A percentile compares a stretch with the other conserved stretches of the same genome.
Evolutionary conservation across 2,888 invertebrate genomes (phyloP).

Genomic region (Parochlus steinenii): DNA sequence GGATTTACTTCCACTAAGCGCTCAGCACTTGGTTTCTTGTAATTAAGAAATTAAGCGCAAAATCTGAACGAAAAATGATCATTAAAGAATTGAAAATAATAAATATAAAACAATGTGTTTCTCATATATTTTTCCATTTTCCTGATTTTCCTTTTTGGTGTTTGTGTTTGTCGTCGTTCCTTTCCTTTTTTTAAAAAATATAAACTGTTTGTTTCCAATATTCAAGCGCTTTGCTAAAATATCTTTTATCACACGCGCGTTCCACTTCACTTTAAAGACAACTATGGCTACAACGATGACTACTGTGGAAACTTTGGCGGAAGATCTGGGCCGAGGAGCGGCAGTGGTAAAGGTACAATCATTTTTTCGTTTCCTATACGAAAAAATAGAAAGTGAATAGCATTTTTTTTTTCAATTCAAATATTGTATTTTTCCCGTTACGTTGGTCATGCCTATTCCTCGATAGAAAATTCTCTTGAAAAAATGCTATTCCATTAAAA

Average conservation of each 20-base stretch:
- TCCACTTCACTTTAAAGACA: no score
- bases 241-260: conserved; percentile 45
- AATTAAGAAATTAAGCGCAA: conserved; percentile 11
- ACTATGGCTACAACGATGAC: conserved; percentile 75
- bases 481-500: no score
- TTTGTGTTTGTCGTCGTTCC: background rate
- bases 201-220: background rate
- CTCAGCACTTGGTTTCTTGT: background rate
- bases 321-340: conserved; percentile 68
- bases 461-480: no score
- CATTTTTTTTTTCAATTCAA: no score
- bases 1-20: background rate
- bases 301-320: conserved; percentile 68
- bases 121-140: conserved; percentile 20
- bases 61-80: conserved; percentile 14
- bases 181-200: conserved; percentile 8
- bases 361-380: no score
- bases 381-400: no score
- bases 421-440: no score
- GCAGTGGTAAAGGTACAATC: conserved; percentile 69
- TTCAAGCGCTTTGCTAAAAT: background rate
- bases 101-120: conserved; percentile 21
- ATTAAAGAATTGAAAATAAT: conserved; percentile 13
- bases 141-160: conserved; percentile 15
- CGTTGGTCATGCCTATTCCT: no score